Evolutionary conservation across 2,797 vertebrate genomes (phyloP).

Genomic region (Tapirus indicus): DNA sequence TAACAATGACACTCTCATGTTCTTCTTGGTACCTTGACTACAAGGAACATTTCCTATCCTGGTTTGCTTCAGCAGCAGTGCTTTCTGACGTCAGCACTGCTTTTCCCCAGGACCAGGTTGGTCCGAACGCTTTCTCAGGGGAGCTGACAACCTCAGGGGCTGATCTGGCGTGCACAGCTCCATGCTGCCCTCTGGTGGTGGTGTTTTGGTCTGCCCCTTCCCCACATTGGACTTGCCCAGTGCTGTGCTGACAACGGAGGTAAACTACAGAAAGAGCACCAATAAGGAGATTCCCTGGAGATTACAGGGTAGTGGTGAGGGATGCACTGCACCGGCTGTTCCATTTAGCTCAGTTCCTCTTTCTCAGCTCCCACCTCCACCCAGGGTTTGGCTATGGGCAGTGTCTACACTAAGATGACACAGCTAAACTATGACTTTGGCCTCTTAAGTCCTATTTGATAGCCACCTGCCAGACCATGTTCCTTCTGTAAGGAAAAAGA

Average conservation of each 20-base stretch:
- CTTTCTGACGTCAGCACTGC: not conserved
- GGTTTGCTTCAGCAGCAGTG: not conserved
- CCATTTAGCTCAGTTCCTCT: not conserved
- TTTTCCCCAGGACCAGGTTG: not conserved
- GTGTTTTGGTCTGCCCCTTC: slow-evolving; percentile 25
- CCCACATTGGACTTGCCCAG: not conserved
- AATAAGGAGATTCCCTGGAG: not conserved
- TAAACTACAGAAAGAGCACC: not conserved
- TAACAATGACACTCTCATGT: not conserved
- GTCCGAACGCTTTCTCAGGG: not conserved
- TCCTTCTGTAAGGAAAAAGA: not conserved
- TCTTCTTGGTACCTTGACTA: not conserved
- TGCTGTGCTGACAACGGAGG: not conserved
- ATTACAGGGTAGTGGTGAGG: not conserved
- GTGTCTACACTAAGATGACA: not conserved
- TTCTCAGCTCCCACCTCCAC: not conserved
- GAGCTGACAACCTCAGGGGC: not conserved
- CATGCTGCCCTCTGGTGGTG: slow-evolving; percentile 75
- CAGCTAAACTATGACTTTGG: not conserved
- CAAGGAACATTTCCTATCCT: not conserved
- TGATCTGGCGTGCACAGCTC: not conserved
- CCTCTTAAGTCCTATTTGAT: not conserved
- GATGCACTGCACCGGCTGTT: not conserved
- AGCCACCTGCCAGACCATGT: not conserved
- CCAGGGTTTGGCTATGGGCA: not conserved